phyloP scores from a whole-genome alignment of 1,140 invertebrate genomes.

The Linepithema humile region DNA sequence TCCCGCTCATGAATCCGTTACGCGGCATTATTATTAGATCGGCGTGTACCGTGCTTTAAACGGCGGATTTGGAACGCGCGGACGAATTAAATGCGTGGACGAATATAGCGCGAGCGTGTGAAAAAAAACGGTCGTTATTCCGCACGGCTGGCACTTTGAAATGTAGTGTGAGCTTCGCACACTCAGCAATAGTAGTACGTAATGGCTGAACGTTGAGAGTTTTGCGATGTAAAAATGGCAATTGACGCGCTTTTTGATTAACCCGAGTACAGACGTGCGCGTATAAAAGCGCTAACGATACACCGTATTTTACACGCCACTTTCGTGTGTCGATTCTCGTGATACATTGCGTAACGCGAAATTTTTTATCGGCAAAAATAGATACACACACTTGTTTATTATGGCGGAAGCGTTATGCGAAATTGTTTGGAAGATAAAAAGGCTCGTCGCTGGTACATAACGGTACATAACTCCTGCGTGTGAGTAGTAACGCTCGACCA shows the following conservation, averaged over 20 bases:
- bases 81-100: slow-evolving; percentile 3
- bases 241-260: slow-evolving; percentile 32
- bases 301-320: not conserved
- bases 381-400: not conserved
- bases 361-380: not conserved
- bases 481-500: slow-evolving; percentile 25
- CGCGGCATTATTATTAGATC: slow-evolving; percentile 13
- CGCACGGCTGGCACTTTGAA: slow-evolving; percentile 11
- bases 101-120: not conserved
- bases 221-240: slow-evolving; percentile 14
- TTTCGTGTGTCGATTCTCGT: not conserved
- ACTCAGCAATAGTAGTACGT: not conserved
- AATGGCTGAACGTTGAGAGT: not conserved
- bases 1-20: slow-evolving; percentile 11
- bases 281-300: slow-evolving; percentile 1
- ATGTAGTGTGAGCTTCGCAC: not conserved
- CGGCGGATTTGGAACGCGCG: slow-evolving; percentile 28
- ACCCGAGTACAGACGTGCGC: not conserved
- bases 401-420: not conserved
- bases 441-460: not conserved
- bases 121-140: slow-evolving; percentile 39
- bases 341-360: not conserved
- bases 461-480: not conserved
- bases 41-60: not conserved
- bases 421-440: not conserved